A percentile compares a stretch with the other conserved stretches of the same genome.
These are phyloP conservation scores for Drosophila pseudotakahashii DNA, from an alignment of 2,888 invertebrate species.

Conservation along the genomic window DNA sequence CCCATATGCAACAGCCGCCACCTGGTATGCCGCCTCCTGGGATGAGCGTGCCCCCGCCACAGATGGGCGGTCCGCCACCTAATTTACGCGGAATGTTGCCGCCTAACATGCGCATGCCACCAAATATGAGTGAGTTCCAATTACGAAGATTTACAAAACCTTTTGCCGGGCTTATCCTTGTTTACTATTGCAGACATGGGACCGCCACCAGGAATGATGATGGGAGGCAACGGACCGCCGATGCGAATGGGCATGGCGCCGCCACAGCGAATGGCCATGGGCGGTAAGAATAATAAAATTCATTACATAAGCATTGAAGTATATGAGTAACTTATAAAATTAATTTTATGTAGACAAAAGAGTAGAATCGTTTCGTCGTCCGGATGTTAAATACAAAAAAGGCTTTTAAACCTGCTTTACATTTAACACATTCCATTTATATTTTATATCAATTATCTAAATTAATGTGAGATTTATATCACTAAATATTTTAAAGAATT, in stretches of 20 bases:
- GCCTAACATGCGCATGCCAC: slow-evolving; percentile 77
- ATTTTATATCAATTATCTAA: too few relatives aligned
- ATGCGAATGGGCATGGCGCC: slow-evolving; percentile 80
- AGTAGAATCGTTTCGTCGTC: too few relatives aligned
- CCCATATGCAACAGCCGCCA: slow-evolving; percentile 75
- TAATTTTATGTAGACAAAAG: too few relatives aligned
- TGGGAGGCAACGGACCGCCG: slow-evolving; percentile 62
- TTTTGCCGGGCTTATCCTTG: neutral
- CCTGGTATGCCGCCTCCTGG: slow-evolving; percentile 77
- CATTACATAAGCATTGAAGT: too few relatives aligned
- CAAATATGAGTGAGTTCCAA: slow-evolving; percentile 70
- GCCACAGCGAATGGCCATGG: slow-evolving; percentile 69
- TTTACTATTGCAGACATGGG: slow-evolving; percentile 66
- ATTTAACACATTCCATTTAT: too few relatives aligned
- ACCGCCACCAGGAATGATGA: slow-evolving; percentile 77
- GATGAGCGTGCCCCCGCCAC: slow-evolving; percentile 63
- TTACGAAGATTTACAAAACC: too few relatives aligned
- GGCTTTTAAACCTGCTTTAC: too few relatives aligned
- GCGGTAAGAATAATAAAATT: slow-evolving; percentile 37
- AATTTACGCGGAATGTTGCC: slow-evolving; percentile 76
- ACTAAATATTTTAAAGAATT: too few relatives aligned
- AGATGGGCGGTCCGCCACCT: slow-evolving; percentile 69
- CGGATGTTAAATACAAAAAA: too few relatives aligned
- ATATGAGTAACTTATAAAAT: too few relatives aligned
- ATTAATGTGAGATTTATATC: too few relatives aligned